Percentiles rank a stretch among this genome's conserved stretches.
These are phyloP conservation scores for Cynopterus sphinx DNA, from an alignment of 2,797 vertebrate genomes.

Conservation along the genomic window DNA sequence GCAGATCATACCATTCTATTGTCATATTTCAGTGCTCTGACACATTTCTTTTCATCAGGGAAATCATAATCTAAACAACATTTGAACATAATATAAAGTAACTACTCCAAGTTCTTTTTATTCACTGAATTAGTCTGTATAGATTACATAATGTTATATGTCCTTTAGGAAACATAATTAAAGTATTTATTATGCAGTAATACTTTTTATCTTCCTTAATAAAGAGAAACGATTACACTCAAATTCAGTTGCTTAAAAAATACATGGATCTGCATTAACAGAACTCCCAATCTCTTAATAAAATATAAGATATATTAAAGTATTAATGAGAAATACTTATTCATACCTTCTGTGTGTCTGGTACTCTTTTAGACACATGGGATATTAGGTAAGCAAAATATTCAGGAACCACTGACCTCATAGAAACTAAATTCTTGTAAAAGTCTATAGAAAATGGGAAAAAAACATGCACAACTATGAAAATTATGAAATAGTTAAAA, in stretches of 20 bases:
- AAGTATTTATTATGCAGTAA: neutral
- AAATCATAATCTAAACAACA: neutral
- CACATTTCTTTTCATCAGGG: neutral
- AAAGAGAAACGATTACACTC: neutral
- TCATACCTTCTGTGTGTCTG: neutral
- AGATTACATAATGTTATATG: neutral
- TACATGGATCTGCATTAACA: neutral
- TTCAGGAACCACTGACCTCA: neutral
- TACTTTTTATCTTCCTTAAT: slow-evolving; percentile 25
- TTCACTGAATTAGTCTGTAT: neutral
- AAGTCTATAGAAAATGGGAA: neutral
- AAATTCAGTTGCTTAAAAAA: neutral
- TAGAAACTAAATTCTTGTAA: neutral
- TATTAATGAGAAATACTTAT: neutral
- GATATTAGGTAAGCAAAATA: neutral
- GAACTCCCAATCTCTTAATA: neutral
- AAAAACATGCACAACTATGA: neutral
- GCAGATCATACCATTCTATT: neutral
- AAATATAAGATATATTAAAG: neutral
- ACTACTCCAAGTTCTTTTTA: neutral
- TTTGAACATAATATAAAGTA: slow-evolving; percentile 4
- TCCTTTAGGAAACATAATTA: neutral
- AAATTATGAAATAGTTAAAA: neutral
- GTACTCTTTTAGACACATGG: neutral
- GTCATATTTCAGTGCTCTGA: neutral